Conservation (phyloP, 2,888 invertebrate species). For the Ophioninae sp. region DNA sequence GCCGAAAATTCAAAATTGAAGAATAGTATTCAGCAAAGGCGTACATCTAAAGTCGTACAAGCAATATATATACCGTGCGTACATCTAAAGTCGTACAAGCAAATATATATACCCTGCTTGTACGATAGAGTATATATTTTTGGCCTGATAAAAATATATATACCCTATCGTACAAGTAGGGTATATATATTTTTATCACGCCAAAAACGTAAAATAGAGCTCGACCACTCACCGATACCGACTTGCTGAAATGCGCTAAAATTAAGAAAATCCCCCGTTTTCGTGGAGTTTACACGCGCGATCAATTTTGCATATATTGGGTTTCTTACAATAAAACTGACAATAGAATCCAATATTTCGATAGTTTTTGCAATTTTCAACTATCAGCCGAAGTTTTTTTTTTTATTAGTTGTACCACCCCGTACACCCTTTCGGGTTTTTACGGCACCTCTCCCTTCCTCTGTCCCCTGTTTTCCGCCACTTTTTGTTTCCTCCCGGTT, state of each 20-base stretch:
- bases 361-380: not conserved
- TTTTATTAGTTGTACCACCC: too few species aligned
- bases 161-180: too few species aligned
- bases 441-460: too few species aligned
- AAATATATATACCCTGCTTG: too few species aligned
- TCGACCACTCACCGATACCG: not conserved
- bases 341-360: not conserved
- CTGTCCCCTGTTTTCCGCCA: too few species aligned
- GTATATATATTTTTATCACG: slow-evolving; percentile 61
- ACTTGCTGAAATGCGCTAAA: slow-evolving; percentile 42
- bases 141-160: too few species aligned
- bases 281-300: slow-evolving; percentile 21
- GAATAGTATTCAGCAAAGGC: slow-evolving; percentile 66
- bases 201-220: slow-evolving; percentile 20
- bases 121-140: too few species aligned
- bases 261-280: slow-evolving; percentile 61
- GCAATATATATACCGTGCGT: too few species aligned
- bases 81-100: too few species aligned
- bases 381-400: not conserved
- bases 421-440: too few species aligned
- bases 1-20: too few species aligned
- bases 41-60: slow-evolving; percentile 67
- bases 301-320: slow-evolving; percentile 65
- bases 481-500: too few species aligned
- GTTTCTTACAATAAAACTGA: slow-evolving; percentile 15